Conservation (phyloP, 2,113 vertebrate species). For the Tautogolabrus adspersus region DNA sequence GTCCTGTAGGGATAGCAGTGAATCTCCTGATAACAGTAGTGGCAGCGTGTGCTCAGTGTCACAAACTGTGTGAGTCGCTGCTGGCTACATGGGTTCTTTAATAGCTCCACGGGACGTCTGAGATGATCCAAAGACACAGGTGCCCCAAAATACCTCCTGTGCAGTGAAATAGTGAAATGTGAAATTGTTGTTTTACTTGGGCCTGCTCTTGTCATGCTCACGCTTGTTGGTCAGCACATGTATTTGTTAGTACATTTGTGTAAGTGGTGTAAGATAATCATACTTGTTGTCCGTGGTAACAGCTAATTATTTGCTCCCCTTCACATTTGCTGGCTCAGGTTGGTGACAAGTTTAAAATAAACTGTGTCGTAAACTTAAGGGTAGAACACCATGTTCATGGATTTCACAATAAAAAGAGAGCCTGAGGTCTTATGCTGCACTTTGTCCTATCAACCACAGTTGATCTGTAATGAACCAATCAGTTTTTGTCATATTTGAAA, state of each 20-base stretch:
- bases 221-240: background rate
- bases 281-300: background rate
- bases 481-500: background rate
- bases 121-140: conserved; percentile 57
- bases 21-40: conserved; percentile 45
- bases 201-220: background rate
- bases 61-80: conserved; percentile 42
- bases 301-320: background rate
- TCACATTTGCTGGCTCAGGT: background rate
- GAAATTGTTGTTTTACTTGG: conserved; percentile 11
- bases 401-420: conserved; percentile 19
- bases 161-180: conserved; percentile 16
- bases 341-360: background rate
- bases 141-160: conserved; percentile 58
- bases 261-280: conserved; percentile 8
- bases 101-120: conserved; percentile 62
- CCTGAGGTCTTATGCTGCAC: background rate
- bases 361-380: background rate
- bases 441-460: background rate
- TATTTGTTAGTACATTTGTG: conserved; percentile 20
- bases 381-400: background rate
- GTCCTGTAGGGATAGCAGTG: conserved; percentile 21
- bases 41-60: conserved; percentile 41
- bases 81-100: conserved; percentile 67
- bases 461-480: background rate